Evolutionary conservation across 2,113 vertebrate genomes (phyloP), one percentile per base, ranked within the genome.

Genomic region (Crotalus viridis): DNA sequence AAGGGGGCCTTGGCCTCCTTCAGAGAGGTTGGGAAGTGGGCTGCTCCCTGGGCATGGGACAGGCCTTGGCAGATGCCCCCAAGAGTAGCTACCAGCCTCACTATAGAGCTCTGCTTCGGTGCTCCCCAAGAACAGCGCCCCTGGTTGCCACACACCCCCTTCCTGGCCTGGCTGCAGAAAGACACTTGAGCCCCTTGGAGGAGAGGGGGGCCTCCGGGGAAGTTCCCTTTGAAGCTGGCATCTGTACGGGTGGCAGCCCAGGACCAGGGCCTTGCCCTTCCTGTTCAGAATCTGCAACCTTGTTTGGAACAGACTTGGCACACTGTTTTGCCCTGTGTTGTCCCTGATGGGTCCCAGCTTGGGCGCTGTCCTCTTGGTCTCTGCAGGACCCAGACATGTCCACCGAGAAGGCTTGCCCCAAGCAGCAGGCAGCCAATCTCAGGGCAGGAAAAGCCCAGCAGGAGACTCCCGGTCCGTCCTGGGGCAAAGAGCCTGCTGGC

Each of bases 401-500:
- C 46, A 43, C 33, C 17, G 7, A 43, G 7, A 43, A 43, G 74
- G 17, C 22, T 48, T 48, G 8, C 5, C 21, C 43, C 10, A 24
- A 48, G 85, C 8, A 9, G 22, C 8, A 2, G 21, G 85, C 46
- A 26, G 85, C 39, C 24, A 4, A 26, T 86, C 24, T 22, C 3
- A 24, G 46, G 6, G 46, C 85, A 48, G 85, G 46, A 87, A 24
- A 10, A 9, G 46, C 85, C 85, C 46, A 24, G 43, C 43, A 48
- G 85, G 26, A 86, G 43, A 7, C 21, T 69, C 1, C 22, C 21
- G 0, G 43, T 48, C 43, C 2, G 21, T 43, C 10, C 22, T 4
- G 39, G 24, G 3, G 4, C 10, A 13, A 13, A 24, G 13, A 17
- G 28, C 10, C 26, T 1, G 0, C 0, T 0, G 0, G 81, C 12